Base-by-base conservation (phyloP, 2,888 invertebrate species). In the Pyrrhia umbra region DNA sequence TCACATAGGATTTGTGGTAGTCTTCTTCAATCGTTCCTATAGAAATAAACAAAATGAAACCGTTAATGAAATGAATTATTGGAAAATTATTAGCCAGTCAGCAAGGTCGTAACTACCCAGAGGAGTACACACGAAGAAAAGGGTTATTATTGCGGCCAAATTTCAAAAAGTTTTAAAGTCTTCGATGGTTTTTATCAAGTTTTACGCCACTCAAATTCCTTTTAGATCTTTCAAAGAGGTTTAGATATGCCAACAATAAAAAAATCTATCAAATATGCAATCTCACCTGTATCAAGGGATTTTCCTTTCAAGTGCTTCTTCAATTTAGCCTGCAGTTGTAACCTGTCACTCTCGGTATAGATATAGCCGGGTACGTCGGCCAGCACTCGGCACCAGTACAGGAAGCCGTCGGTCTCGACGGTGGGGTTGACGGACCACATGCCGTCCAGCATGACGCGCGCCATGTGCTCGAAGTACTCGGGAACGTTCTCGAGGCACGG, bases 381-480 rank as follows among this genome's bases (percentile, higher is more conserved):
- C 52, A 97, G 75, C 25, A 95, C 87, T 21, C 85, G 91, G 6
- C 96, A 95, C 77, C 95, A 95, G 80, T 95, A 96, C 13, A 96
- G 83, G 81, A 96, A 96, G 1, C 88, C 88, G 0, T 90, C 87
- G 0, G 82, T 60, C 40, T 96, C 93, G 6, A 97, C 91, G 0
- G 97, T 90, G 34, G 97, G 97, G 85, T 96, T 96, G 43, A 97
- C 90, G 3, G 95, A 95, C 96, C 96, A 97, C 84, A 98, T 89
- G 0, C 97, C 97, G 50, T 96, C 93, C 1, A 97, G 85, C 82
- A 98, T 90, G 0, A 96, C 95, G 0, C 92, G 88, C 0, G 97
- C 93, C 96, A 97, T 96, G 74, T 95, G 90, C 52, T 96, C 91
- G 88, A 97, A 98, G 55, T 96, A 94, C 42, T 96, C 91, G 0